Percentiles rank a stretch among this genome's conserved stretches.
Evolutionary conservation across 2,113 vertebrate species (phyloP).

Genomic region (Vimba vimba): DNA sequence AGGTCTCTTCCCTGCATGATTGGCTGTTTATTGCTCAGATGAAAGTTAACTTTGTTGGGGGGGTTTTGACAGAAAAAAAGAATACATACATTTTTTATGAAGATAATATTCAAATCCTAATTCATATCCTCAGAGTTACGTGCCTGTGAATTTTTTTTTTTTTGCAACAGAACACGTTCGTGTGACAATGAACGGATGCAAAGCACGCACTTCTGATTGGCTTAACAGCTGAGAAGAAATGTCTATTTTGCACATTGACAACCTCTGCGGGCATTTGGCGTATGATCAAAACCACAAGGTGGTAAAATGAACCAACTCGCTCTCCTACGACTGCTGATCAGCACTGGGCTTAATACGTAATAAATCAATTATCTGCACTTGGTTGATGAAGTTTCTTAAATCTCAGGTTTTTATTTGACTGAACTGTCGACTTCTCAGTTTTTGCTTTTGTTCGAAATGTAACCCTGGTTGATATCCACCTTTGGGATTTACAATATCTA

Average conservation of each 20-base stretch:
- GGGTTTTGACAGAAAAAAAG: neutral
- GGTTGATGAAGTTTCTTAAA: conserved; percentile 73
- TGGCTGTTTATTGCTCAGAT: conserved; percentile 7
- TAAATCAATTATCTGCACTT: conserved; percentile 74
- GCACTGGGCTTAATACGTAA: conserved; percentile 70
- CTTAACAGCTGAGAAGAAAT: conserved; percentile 41
- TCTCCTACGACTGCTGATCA: conserved; percentile 61
- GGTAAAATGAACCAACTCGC: conserved; percentile 58
- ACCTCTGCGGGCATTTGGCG: conserved; percentile 49
- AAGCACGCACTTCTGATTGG: conserved; percentile 23
- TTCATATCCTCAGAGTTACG: neutral
- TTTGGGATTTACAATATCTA: conserved; percentile 65
- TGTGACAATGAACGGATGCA: neutral
- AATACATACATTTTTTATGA: neutral
- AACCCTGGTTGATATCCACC: conserved; percentile 63
- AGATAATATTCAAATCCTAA: neutral
- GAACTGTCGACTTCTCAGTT: conserved; percentile 72
- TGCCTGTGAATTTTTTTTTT: neutral
- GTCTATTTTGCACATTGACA: conserved; percentile 55
- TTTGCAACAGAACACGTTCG: neutral
- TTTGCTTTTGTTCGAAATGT: conserved; percentile 55
- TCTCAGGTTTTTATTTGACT: conserved; percentile 74
- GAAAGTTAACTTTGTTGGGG: conserved; percentile 23
- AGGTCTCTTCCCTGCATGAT: conserved; percentile 7
- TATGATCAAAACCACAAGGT: conserved; percentile 47